These are phyloP conservation scores for Siniperca knerii DNA, from an alignment of 2,113 vertebrate genomes.

Conservation along the genomic window DNA sequence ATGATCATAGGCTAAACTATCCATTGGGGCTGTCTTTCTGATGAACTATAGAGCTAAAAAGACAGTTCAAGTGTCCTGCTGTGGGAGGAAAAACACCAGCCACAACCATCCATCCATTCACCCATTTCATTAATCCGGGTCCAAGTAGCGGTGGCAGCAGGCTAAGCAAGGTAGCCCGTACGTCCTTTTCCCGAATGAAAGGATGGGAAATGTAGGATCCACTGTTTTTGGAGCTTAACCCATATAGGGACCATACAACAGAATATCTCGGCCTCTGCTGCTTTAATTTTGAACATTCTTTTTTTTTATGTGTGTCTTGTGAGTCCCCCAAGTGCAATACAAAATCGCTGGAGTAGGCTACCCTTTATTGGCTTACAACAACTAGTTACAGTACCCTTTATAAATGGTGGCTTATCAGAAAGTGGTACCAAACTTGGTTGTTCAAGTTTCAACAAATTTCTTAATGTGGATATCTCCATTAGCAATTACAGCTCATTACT, in stretches of 20 bases:
- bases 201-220: neutral
- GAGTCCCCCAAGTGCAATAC: neutral
- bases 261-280: neutral
- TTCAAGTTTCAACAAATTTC: neutral
- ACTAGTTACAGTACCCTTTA: neutral
- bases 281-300: neutral
- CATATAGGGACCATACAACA: neutral
- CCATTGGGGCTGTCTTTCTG: neutral
- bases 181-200: neutral
- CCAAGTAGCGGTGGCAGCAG: too few species aligned
- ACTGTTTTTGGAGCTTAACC: neutral
- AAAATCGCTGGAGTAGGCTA: too few species aligned
- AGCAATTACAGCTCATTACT: neutral
- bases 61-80: neutral
- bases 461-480: neutral
- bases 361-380: too few species aligned
- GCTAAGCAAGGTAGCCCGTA: too few species aligned
- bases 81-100: neutral
- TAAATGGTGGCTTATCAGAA: neutral
- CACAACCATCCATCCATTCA: neutral
- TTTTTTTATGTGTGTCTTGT: neutral
- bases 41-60: neutral
- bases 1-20: neutral
- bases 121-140: too few species aligned
- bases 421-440: neutral